phyloP scores from a whole-genome alignment of 2,888 invertebrate species.

The Euproctis similis region DNA sequence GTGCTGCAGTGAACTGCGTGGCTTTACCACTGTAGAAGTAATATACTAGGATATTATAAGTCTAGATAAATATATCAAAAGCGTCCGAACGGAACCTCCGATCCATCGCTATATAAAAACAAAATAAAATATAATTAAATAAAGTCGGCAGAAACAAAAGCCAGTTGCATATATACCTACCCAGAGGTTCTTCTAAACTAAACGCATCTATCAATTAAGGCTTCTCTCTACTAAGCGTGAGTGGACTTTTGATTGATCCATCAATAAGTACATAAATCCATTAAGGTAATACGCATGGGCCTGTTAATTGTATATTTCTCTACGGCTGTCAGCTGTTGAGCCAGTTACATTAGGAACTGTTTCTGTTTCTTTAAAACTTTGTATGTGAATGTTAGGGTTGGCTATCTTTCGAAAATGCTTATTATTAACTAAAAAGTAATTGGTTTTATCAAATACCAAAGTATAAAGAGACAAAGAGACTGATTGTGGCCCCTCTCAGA shows the following conservation, averaged over 20 bases:
- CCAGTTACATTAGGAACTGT: conserved; percentile 11
- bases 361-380: conserved; percentile 7
- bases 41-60: too few species aligned
- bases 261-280: conserved; percentile 73
- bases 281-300: conserved; percentile 58
- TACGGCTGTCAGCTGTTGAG: conserved; percentile 43
- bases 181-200: conserved; percentile 24
- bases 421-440: background rate
- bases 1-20: too few species aligned
- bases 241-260: conserved; percentile 66
- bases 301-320: conserved; percentile 67
- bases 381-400: conserved; percentile 1
- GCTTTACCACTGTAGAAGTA: too few species aligned
- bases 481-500: too few species aligned
- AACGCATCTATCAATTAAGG: conserved; percentile 62
- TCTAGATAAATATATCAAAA: too few species aligned
- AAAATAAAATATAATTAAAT: conserved; percentile 13
- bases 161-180: too few species aligned
- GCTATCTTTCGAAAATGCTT: too few species aligned
- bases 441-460: too few species aligned
- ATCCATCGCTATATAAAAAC: too few species aligned
- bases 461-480: too few species aligned
- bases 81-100: too few species aligned
- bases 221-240: conserved; percentile 36
- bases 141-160: conserved; percentile 33